These are phyloP conservation scores for Drosophila stalkeri DNA, from an alignment of 2,888 invertebrate genomes.

Conservation along the genomic window DNA sequence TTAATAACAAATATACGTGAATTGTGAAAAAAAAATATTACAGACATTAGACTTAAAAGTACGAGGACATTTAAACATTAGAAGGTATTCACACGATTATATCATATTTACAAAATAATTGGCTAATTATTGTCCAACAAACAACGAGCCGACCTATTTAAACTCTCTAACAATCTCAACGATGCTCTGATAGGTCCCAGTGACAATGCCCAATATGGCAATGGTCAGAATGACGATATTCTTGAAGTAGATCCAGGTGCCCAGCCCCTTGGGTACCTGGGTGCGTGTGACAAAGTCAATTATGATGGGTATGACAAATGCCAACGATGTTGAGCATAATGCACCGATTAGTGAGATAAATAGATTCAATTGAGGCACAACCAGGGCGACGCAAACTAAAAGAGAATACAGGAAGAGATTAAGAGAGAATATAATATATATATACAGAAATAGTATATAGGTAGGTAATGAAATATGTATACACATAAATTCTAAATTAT, in stretches of 20 bases:
- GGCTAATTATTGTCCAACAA: slow-evolving; percentile 34
- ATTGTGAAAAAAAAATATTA: slow-evolving; percentile 33
- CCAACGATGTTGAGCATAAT: slow-evolving; percentile 94
- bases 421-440: neutral
- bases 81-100: slow-evolving; percentile 56
- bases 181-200: slow-evolving; percentile 91
- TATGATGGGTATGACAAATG: slow-evolving; percentile 94
- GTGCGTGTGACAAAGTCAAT: slow-evolving; percentile 91
- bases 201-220: slow-evolving; percentile 89
- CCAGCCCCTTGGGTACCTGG: slow-evolving; percentile 87
- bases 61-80: slow-evolving; percentile 45
- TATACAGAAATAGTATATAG: no score
- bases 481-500: neutral
- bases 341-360: slow-evolving; percentile 97
- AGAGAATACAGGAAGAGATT: neutral
- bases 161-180: slow-evolving; percentile 86
- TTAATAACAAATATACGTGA: slow-evolving; percentile 41
- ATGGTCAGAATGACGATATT: slow-evolving; percentile 88
- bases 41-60: slow-evolving; percentile 50
- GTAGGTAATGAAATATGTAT: no score
- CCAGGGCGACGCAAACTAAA: slow-evolving; percentile 91
- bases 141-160: slow-evolving; percentile 25
- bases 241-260: slow-evolving; percentile 86
- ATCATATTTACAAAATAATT: slow-evolving; percentile 60
- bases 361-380: slow-evolving; percentile 93